These are phyloP conservation scores for Netelia inedita DNA, from an alignment of 2,888 invertebrate species.

Conservation along the genomic window DNA sequence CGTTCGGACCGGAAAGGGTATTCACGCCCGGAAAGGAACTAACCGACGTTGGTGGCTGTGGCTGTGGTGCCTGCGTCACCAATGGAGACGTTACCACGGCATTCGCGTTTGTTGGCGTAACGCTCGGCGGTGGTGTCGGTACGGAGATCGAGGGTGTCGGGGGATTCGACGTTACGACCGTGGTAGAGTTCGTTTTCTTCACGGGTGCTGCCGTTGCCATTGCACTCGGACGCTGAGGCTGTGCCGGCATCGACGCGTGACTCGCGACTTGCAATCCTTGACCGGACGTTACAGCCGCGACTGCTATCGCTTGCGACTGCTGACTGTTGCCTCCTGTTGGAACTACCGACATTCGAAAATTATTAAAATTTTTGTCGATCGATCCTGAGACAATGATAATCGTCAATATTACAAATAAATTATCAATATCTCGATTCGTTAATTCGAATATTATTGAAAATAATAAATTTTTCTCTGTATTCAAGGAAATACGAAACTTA, in stretches of 20 bases:
- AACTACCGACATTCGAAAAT: conserved; percentile 54
- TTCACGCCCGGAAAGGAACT: conserved; percentile 81
- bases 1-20: conserved; percentile 75
- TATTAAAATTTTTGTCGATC: conserved; percentile 30
- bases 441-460: too few relatives aligned
- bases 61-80: conserved; percentile 77
- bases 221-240: conserved; percentile 81
- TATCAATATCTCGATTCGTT: too few relatives aligned
- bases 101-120: conserved; percentile 81
- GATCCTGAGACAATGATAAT: conserved; percentile 4
- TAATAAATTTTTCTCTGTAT: too few relatives aligned
- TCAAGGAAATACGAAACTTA: too few relatives aligned
- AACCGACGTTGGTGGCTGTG: conserved; percentile 79
- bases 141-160: conserved; percentile 79
- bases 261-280: conserved; percentile 83
- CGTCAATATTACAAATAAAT: background rate
- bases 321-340: conserved; percentile 85
- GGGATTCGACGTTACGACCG: conserved; percentile 80
- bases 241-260: conserved; percentile 83
- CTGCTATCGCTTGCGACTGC: conserved; percentile 87
- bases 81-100: conserved; percentile 80
- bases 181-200: conserved; percentile 83
- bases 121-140: conserved; percentile 82
- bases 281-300: conserved; percentile 85
- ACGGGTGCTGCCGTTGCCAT: conserved; percentile 84